These are phyloP conservation scores for Poeciliopsis turrubarensis DNA, from an alignment of 2,113 vertebrate genomes.

Conservation along the genomic window DNA sequence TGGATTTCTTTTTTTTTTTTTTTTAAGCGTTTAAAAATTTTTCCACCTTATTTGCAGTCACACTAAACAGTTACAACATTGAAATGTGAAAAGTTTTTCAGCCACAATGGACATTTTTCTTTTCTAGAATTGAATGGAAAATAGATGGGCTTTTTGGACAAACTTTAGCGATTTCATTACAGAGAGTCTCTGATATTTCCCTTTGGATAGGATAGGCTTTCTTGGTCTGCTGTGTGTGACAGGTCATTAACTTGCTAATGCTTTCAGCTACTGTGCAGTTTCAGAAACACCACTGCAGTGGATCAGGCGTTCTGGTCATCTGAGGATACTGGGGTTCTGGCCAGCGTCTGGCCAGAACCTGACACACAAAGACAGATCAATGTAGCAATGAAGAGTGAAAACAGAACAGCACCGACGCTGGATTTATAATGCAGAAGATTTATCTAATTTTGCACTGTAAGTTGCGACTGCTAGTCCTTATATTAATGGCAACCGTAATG, in stretches of 20 bases:
- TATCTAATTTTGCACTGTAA: too few relatives aligned
- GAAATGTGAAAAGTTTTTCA: background rate
- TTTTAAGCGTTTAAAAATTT: background rate
- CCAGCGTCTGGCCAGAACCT: background rate
- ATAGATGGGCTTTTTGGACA: background rate
- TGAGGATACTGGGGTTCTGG: background rate
- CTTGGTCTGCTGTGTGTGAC: background rate
- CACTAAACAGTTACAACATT: background rate
- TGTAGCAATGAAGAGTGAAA: background rate
- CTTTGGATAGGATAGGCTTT: background rate
- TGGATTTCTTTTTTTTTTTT: slow-evolving; percentile 18
- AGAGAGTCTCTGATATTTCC: background rate
- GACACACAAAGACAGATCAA: background rate
- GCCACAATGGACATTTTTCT: background rate
- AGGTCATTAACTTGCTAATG: background rate
- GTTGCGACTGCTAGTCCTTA: too few relatives aligned
- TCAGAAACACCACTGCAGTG: background rate
- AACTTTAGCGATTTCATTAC: background rate
- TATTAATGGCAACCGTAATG: background rate
- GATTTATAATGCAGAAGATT: too few relatives aligned
- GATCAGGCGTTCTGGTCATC: background rate
- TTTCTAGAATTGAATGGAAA: background rate
- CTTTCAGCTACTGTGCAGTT: background rate
- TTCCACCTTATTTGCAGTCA: background rate
- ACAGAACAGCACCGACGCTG: background rate